Conservation (phyloP, 1,140 invertebrate genomes). For the Saccostrea glomerata region DNA sequence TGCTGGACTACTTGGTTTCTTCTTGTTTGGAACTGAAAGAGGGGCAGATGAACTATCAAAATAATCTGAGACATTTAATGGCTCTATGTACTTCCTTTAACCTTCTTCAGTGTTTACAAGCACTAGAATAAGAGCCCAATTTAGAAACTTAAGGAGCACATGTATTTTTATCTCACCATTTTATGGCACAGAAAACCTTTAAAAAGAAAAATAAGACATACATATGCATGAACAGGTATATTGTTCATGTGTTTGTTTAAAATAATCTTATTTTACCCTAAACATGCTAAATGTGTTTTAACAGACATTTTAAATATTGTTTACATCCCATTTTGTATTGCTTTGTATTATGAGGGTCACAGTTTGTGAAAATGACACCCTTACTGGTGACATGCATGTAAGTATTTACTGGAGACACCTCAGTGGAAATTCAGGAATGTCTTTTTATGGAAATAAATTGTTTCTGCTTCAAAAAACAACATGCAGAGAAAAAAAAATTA, state of each 20-base stretch:
- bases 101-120: neutral
- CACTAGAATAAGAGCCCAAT: neutral
- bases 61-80: neutral
- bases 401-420: neutral
- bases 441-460: too few species aligned
- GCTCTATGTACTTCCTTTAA: neutral
- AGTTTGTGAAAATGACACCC: neutral
- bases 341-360: neutral
- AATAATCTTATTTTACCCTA: too few species aligned
- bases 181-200: too few species aligned
- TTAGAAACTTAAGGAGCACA: neutral
- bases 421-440: too few species aligned
- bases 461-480: neutral
- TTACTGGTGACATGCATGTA: neutral
- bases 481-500: neutral
- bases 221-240: neutral
- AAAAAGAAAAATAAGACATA: neutral
- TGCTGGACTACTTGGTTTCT: neutral
- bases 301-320: neutral
- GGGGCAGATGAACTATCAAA: conserved; percentile 12
- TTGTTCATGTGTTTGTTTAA: neutral
- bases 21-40: neutral
- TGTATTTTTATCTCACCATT: neutral
- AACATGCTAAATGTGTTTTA: neutral
- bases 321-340: neutral